These are phyloP conservation scores for Nycticebus coucang DNA, from an alignment of 2,113 vertebrate species.

Conservation along the genomic window DNA sequence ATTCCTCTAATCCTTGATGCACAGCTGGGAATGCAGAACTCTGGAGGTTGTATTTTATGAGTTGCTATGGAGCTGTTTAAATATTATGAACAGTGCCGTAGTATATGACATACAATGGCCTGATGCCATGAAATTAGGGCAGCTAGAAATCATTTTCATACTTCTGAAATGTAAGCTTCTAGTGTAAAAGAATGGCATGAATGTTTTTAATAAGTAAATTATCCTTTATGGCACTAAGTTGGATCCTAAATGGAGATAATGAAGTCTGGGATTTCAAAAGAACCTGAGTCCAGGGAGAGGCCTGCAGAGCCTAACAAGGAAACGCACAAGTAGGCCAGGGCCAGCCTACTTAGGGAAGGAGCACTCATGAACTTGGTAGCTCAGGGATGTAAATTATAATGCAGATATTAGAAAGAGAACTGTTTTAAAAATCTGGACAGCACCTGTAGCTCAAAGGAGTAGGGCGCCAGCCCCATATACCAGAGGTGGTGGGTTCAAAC, in stretches of 20 bases:
- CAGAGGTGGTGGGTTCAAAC: too few species aligned
- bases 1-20: conserved; percentile 42
- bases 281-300: not conserved
- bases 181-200: not conserved
- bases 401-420: not conserved
- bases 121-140: conserved; percentile 65
- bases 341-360: not conserved
- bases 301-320: not conserved
- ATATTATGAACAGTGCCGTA: conserved; percentile 79
- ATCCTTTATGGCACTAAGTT: not conserved
- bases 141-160: conserved; percentile 71
- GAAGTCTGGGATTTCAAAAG: not conserved
- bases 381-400: not conserved
- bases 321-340: not conserved
- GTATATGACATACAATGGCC: not conserved
- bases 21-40: conserved; percentile 63
- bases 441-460: too few species aligned
- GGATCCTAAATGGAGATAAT: not conserved
- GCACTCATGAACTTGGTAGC: not conserved
- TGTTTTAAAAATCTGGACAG: not conserved
- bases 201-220: not conserved
- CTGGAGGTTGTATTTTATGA: conserved; percentile 27
- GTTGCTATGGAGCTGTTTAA: conserved; percentile 84
- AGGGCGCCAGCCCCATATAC: too few species aligned
- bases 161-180: conserved; percentile 32